phyloP scores from a whole-genome alignment of 2,888 invertebrate genomes.

The Parapristionchus giblindavisi region DNA sequence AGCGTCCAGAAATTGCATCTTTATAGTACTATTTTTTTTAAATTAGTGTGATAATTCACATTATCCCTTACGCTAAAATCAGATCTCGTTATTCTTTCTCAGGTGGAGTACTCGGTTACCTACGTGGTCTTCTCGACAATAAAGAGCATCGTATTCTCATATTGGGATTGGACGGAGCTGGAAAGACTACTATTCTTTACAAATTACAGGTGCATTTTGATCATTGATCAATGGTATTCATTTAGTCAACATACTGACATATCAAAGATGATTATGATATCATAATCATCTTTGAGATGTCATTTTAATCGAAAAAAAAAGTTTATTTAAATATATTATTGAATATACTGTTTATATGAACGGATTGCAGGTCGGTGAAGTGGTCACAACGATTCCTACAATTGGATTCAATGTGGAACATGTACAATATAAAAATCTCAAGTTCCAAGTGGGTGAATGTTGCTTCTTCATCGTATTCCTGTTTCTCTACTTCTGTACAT shows the following conservation, averaged over 20 bases:
- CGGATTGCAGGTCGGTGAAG: slow-evolving; percentile 96
- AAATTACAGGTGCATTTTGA: slow-evolving; percentile 64
- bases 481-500: too few species aligned
- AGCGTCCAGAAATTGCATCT: too few species aligned
- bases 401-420: slow-evolving; percentile 99
- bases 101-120: slow-evolving; percentile 94
- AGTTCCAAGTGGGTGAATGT: slow-evolving; percentile 79
- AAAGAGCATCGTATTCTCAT: slow-evolving; percentile 73
- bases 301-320: slow-evolving; percentile 43
- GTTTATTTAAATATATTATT: background rate
- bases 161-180: slow-evolving; percentile 73
- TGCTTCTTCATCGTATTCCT: background rate
- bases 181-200: slow-evolving; percentile 94
- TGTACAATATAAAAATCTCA: slow-evolving; percentile 95
- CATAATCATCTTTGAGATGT: too few species aligned
- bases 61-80: too few species aligned
- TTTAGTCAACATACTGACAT: too few species aligned
- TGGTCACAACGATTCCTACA: slow-evolving; percentile 92
- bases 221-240: background rate
- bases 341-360: background rate
- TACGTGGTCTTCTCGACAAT: slow-evolving; percentile 81
- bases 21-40: too few species aligned
- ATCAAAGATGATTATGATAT: slow-evolving; percentile 88
- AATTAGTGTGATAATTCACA: too few species aligned
- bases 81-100: too few species aligned